A percentile compares a stretch with the other conserved stretches of the same genome.
Conservation (phyloP, 2,113 vertebrate species). For the Serinus canaria region DNA sequence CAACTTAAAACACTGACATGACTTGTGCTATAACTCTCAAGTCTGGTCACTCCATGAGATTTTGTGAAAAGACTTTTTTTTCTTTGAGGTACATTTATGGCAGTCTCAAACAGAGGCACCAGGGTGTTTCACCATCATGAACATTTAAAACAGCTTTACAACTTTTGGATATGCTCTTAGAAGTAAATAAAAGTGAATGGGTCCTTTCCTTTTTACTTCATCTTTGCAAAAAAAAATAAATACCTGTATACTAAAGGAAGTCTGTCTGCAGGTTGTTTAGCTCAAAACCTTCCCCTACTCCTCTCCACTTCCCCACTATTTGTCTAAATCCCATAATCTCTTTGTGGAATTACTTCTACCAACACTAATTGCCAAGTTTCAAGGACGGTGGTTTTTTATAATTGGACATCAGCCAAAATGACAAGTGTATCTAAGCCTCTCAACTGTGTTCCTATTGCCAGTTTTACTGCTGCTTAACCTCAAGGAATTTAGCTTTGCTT, state of each 20-base stretch:
- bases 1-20: neutral
- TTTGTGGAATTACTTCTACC: neutral
- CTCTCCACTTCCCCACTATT: neutral
- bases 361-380: neutral
- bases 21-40: neutral
- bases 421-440: neutral
- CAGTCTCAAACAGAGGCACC: neutral
- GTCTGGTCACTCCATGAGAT: neutral
- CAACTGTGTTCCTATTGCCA: neutral
- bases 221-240: neutral
- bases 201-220: neutral
- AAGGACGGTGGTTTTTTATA: neutral
- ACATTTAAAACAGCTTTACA: neutral
- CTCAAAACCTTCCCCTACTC: neutral
- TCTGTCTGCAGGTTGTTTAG: neutral
- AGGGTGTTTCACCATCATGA: neutral
- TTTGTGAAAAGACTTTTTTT: neutral
- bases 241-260: neutral
- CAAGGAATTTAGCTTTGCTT: constrained; percentile 37
- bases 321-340: neutral
- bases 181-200: neutral
- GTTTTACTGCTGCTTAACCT: constrained; percentile 35
- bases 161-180: neutral
- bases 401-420: neutral
- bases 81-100: neutral